Conservation (phyloP, 1,140 invertebrate species). For the Wiebesia pumilae region DNA sequence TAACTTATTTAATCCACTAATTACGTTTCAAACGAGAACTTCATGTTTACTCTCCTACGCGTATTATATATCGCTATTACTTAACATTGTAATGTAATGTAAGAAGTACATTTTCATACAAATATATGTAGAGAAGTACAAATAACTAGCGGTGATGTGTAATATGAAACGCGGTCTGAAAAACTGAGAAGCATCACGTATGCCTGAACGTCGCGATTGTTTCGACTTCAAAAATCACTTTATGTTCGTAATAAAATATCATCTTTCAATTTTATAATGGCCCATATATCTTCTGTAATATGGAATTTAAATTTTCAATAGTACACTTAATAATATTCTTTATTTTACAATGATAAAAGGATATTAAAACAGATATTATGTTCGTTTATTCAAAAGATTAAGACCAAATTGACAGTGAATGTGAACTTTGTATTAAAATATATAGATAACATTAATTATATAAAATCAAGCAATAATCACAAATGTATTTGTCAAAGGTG, state of each 20-base stretch:
- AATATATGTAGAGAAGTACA: background rate
- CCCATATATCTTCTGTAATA: background rate
- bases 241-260: background rate
- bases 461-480: too few species aligned
- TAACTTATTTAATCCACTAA: background rate
- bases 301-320: too few species aligned
- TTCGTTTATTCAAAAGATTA: too few species aligned
- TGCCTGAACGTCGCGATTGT: background rate
- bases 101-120: background rate
- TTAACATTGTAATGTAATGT: background rate
- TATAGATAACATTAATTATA: too few species aligned
- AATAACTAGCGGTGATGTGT: background rate
- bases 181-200: background rate
- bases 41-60: background rate
- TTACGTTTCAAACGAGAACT: background rate
- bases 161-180: background rate
- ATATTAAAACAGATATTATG: too few species aligned
- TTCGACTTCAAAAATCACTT: background rate
- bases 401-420: too few species aligned
- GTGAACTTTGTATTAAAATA: too few species aligned
- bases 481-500: too few species aligned
- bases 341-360: too few species aligned
- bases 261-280: background rate
- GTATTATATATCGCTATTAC: background rate
- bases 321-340: too few species aligned